Evolutionary conservation across 2,113 vertebrate genomes (phyloP).

Genomic region (Neogobius melanostomus): DNA sequence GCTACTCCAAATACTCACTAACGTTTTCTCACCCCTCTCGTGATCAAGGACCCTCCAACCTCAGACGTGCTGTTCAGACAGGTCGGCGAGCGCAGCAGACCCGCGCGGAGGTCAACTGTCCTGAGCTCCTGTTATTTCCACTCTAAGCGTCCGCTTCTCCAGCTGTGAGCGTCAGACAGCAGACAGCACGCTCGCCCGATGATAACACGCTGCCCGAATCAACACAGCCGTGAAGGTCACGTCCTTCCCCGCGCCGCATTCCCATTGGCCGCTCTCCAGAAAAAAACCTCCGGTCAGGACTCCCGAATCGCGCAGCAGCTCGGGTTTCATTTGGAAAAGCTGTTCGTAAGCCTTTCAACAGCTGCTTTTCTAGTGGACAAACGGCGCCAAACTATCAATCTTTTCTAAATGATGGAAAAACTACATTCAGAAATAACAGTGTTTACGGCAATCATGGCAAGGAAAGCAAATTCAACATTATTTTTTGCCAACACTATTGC

Average conservation of each 20-base stretch:
- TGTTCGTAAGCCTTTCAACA: no score
- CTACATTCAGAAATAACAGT: no score
- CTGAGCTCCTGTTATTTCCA: background rate
- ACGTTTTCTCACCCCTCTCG: background rate
- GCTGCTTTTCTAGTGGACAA: no score
- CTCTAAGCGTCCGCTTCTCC: background rate
- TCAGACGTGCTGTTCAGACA: background rate
- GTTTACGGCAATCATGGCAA: no score
- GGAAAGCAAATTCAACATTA: no score
- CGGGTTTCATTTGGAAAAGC: no score
- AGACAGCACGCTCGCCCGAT: background rate
- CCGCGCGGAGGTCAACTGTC: background rate
- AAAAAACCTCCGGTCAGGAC: no score
- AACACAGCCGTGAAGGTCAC: conserved; percentile 2
- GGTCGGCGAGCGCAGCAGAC: conserved; percentile 1
- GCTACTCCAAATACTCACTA: background rate
- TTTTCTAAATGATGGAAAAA: no score
- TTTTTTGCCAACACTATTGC: no score
- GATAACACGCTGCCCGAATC: conserved; percentile 3
- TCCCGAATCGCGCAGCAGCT: no score
- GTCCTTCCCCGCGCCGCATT: background rate
- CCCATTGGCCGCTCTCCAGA: background rate
- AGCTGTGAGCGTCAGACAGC: conserved; percentile 10
- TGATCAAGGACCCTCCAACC: background rate
- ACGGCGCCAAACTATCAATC: no score